These are phyloP conservation scores for Pangasius mekongensis DNA, from an alignment of 2,797 vertebrate species.

Conservation along the genomic window DNA sequence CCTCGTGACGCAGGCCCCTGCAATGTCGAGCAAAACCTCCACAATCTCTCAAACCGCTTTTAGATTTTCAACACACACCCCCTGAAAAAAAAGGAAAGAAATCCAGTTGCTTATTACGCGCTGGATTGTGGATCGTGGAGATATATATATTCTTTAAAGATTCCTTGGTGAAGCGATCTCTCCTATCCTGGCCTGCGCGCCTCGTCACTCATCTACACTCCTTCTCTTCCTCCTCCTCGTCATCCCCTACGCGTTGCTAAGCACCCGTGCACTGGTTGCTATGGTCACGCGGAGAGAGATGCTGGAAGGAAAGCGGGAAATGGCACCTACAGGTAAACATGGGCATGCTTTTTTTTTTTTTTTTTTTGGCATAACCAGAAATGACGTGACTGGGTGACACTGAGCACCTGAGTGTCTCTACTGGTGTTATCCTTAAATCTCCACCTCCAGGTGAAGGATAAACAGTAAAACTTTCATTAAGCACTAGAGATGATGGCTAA, in stretches of 20 bases:
- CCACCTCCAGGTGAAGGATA: background rate
- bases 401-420: background rate
- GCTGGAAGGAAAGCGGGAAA: slow-evolving; percentile 56
- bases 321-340: slow-evolving; percentile 6
- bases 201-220: slow-evolving; percentile 26
- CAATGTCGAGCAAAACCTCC: background rate
- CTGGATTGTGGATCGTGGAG: background rate
- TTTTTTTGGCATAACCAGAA: background rate
- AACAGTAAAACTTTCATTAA: background rate
- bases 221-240: slow-evolving; percentile 4
- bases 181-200: slow-evolving; percentile 13
- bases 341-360: background rate
- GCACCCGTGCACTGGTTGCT: slow-evolving; percentile 73
- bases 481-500: too few relatives aligned
- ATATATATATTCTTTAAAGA: background rate
- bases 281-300: slow-evolving; percentile 67
- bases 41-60: background rate
- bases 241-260: slow-evolving; percentile 70
- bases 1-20: background rate
- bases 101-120: background rate
- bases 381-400: background rate
- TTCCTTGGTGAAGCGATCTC: slow-evolving; percentile 56
- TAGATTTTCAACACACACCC: too few relatives aligned
- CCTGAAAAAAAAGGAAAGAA: background rate
- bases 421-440: background rate